These are phyloP conservation scores for Rhinogobius similis DNA, from an alignment of 2,113 vertebrate species.

Conservation along the genomic window DNA sequence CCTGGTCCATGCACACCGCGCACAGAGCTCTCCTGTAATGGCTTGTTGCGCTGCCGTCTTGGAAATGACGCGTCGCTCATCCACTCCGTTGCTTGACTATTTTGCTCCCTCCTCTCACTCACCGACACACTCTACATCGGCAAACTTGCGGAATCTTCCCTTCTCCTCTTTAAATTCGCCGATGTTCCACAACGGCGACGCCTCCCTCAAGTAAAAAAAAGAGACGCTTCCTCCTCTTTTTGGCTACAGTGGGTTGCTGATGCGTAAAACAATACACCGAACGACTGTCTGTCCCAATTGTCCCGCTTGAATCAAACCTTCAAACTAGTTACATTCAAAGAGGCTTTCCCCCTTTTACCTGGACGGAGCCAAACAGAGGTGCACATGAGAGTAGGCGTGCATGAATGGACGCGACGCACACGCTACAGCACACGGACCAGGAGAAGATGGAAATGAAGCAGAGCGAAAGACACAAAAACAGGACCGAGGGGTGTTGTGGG, in stretches of 20 bases:
- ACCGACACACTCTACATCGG: constrained; percentile 38
- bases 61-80: constrained; percentile 63
- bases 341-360: constrained; percentile 34
- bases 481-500: constrained; percentile 49
- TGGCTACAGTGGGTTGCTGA: constrained; percentile 54
- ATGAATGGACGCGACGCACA: constrained; percentile 60
- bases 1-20: constrained; percentile 52
- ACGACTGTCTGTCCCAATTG: constrained; percentile 36
- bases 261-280: constrained; percentile 69
- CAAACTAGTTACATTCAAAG: constrained; percentile 17
- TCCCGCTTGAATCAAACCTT: constrained; percentile 35
- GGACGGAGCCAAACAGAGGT: constrained; percentile 48
- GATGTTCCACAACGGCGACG: constrained; percentile 20
- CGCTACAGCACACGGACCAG: constrained; percentile 45
- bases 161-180: constrained; percentile 36
- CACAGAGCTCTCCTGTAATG: constrained; percentile 34
- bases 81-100: constrained; percentile 34
- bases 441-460: constrained; percentile 61
- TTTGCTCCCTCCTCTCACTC: neutral
- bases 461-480: constrained; percentile 33
- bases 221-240: constrained; percentile 37
- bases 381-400: constrained; percentile 68
- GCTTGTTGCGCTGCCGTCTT: constrained; percentile 66
- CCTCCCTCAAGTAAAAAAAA: constrained; percentile 37
- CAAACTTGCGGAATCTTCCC: constrained; percentile 64